Evolutionary conservation across 2,113 vertebrate species (phyloP).

Genomic region (Alethe castanea): DNA sequence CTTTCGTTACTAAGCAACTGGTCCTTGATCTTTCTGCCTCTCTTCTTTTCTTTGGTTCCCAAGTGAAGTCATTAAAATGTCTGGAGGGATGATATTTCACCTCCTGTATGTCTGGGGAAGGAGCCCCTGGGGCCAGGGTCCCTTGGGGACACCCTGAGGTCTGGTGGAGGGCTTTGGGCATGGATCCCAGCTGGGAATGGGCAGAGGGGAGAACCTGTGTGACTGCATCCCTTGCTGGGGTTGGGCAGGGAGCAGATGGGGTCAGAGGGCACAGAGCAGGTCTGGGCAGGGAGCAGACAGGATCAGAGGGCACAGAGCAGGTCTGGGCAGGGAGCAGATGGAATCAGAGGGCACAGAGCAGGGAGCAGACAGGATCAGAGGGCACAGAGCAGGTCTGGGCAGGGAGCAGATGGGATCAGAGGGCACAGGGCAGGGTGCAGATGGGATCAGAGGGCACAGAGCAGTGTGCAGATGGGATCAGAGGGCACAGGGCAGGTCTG

Average conservation of each 20-base stretch:
- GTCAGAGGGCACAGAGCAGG: neutral
- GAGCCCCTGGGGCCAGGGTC: neutral
- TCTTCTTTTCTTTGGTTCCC: conserved; percentile 31
- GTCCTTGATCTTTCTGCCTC: conserved; percentile 46
- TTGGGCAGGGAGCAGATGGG: neutral
- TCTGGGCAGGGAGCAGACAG: fast-evolving
- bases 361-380: neutral
- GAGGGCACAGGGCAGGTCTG: neutral
- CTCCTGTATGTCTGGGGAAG: neutral
- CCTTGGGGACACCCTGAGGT: neutral
- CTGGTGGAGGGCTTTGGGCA: neutral
- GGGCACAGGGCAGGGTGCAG: neutral
- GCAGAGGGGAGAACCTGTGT: neutral
- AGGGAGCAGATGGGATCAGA: fast-evolving
- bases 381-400: neutral
- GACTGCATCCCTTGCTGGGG: fast-evolving
- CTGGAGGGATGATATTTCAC: conserved; percentile 18
- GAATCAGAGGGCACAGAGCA: neutral
- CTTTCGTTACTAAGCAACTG: conserved; percentile 59
- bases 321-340: neutral
- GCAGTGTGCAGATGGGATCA: neutral
- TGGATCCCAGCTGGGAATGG: fast-evolving
- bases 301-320: neutral
- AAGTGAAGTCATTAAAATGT: conserved; percentile 45
- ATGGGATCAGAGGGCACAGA: neutral